A percentile compares a stretch with the other conserved stretches of the same genome.
Evolutionary conservation across 2,797 vertebrate genomes (phyloP).

Genomic region (Myotis myotis): DNA sequence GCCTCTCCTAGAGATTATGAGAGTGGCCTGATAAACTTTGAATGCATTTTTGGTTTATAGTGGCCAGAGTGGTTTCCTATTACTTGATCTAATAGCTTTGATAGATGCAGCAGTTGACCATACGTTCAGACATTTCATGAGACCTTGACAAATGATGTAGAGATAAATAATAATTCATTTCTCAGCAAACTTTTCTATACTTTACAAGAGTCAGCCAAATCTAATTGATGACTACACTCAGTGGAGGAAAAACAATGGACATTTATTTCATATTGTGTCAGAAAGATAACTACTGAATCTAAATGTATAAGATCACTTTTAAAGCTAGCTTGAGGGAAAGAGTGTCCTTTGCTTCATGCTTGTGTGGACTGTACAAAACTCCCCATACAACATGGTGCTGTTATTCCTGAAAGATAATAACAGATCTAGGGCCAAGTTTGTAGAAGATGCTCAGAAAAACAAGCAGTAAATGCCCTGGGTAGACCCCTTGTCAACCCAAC

Average conservation of each 20-base stretch:
- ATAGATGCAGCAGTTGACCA: not conserved
- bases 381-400: not conserved
- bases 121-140: not conserved
- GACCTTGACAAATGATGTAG: not conserved
- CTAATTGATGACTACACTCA: not conserved
- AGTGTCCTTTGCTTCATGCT: not conserved
- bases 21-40: not conserved
- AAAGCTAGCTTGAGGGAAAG: constrained; percentile 8
- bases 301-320: not conserved
- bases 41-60: not conserved
- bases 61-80: not conserved
- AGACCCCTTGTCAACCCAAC: rapidly evolving
- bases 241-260: not conserved
- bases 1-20: not conserved
- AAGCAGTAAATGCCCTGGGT: not conserved
- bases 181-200: not conserved
- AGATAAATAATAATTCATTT: constrained; percentile 19
- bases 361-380: not conserved
- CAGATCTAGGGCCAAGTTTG: not conserved
- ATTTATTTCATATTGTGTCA: not conserved
- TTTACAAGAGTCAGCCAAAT: constrained; percentile 1
- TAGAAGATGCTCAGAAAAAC: not conserved
- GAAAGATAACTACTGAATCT: constrained; percentile 16
- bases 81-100: not conserved
- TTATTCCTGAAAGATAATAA: not conserved